These are phyloP conservation scores for Agrotis exclamationis DNA, from an alignment of 2,888 invertebrate genomes.

Conservation along the genomic window DNA sequence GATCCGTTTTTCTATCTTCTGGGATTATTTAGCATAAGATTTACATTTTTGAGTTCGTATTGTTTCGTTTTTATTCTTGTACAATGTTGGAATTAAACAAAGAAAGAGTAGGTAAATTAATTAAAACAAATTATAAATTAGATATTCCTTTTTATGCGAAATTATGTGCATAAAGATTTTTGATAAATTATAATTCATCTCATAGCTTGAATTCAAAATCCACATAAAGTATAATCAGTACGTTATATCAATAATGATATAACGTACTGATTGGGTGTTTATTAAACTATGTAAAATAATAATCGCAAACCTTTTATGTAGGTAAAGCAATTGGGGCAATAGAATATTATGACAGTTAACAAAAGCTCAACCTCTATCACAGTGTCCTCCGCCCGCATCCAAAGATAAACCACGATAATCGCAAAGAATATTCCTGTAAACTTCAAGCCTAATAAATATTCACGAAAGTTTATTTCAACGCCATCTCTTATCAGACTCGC, in stretches of 20 bases:
- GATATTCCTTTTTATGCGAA: not conserved
- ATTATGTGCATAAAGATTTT: not conserved
- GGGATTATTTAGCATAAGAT: conserved; percentile 55
- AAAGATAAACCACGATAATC: conserved; percentile 18
- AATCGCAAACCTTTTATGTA: not conserved
- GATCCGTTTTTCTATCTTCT: conserved; percentile 33
- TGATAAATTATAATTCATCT: no score
- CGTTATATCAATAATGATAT: no score
- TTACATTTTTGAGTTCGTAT: conserved; percentile 34
- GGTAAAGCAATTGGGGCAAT: not conserved
- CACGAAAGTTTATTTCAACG: conserved; percentile 51
- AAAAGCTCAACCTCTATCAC: conserved; percentile 1
- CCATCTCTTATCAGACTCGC: conserved; percentile 69
- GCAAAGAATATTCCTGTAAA: conserved; percentile 18
- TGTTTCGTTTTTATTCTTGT: conserved; percentile 2
- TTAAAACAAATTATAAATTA: conserved; percentile 3
- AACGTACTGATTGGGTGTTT: no score
- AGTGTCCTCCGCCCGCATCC: not conserved
- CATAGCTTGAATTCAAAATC: not conserved
- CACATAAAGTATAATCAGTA: no score
- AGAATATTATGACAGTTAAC: not conserved
- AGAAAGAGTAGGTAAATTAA: conserved; percentile 11
- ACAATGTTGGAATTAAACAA: not conserved
- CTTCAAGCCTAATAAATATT: conserved; percentile 27
- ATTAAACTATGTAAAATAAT: no score